Percentiles rank a stretch among this genome's conserved stretches.
These are phyloP conservation scores for Pseudolycoriella hygida DNA, from an alignment of 2,888 invertebrate species.

Conservation along the genomic window DNA sequence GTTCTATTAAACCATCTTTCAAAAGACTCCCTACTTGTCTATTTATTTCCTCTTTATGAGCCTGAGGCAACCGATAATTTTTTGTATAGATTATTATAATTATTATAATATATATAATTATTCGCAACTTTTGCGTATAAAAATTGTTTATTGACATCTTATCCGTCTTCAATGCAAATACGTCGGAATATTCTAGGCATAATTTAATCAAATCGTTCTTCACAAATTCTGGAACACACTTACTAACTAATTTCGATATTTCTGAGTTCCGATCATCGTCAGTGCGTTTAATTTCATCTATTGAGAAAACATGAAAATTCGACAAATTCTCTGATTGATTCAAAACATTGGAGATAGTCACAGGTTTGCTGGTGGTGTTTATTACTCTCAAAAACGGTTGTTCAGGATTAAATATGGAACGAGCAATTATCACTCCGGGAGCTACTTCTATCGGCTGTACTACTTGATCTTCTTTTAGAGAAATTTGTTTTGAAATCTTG, in stretches of 20 bases:
- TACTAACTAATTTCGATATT: neutral
- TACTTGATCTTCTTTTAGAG: neutral
- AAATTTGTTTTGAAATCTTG: neutral
- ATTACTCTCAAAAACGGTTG: too few species aligned
- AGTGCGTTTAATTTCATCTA: too few species aligned
- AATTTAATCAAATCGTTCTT: constrained; percentile 1
- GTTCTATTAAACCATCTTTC: constrained; percentile 10
- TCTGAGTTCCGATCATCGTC: neutral
- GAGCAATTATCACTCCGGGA: neutral
- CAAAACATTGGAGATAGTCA: too few species aligned
- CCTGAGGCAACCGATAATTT: constrained; percentile 12
- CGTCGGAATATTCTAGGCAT: constrained; percentile 9
- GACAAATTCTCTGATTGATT: too few species aligned
- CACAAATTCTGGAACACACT: neutral
- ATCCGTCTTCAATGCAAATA: constrained; percentile 11
- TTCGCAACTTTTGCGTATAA: constrained; percentile 12
- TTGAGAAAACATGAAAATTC: too few species aligned
- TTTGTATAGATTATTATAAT: constrained; percentile 11
- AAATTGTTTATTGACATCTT: constrained; percentile 13
- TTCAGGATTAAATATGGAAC: too few species aligned
- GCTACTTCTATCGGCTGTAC: neutral
- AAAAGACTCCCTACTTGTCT: constrained; percentile 11
- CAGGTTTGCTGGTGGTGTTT: too few species aligned
- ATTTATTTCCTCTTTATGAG: constrained; percentile 12
- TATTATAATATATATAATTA: constrained; percentile 10